Conservation (phyloP, 1,140 invertebrate species). For the Lamellibrachia luymesi region DNA sequence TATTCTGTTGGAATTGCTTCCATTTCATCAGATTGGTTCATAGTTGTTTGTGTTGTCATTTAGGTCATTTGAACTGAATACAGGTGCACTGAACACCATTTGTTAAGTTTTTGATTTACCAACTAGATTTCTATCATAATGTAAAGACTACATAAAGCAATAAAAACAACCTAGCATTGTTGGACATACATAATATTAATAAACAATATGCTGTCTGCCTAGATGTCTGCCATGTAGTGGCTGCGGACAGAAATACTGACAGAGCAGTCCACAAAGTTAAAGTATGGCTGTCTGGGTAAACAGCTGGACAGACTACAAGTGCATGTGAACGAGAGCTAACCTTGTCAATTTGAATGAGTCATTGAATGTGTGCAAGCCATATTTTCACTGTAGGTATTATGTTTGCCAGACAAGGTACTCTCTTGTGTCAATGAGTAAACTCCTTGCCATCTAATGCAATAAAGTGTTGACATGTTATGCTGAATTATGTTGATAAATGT, state of each 20-base stretch:
- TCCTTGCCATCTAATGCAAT: background rate
- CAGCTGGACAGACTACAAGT: background rate
- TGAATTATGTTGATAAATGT: background rate
- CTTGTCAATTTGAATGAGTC: background rate
- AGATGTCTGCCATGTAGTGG: background rate
- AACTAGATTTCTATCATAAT: no score
- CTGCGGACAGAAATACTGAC: background rate
- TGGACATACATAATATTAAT: background rate
- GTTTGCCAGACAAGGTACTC: background rate
- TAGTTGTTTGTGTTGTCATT: no score
- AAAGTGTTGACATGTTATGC: background rate
- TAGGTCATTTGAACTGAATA: no score
- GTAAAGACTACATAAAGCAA: background rate
- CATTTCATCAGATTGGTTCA: no score
- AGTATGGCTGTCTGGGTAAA: background rate
- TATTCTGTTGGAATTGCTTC: no score
- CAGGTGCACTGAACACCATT: no score
- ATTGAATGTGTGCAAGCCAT: background rate
- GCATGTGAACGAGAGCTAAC: background rate
- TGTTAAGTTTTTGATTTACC: no score
- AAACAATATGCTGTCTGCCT: background rate
- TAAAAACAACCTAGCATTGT: background rate
- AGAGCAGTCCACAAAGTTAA: background rate
- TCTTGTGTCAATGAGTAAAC: background rate
- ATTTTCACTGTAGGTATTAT: background rate